Evolutionary conservation across 2,888 invertebrate genomes (phyloP).

Genomic region (Temnothorax ravouxi): DNA sequence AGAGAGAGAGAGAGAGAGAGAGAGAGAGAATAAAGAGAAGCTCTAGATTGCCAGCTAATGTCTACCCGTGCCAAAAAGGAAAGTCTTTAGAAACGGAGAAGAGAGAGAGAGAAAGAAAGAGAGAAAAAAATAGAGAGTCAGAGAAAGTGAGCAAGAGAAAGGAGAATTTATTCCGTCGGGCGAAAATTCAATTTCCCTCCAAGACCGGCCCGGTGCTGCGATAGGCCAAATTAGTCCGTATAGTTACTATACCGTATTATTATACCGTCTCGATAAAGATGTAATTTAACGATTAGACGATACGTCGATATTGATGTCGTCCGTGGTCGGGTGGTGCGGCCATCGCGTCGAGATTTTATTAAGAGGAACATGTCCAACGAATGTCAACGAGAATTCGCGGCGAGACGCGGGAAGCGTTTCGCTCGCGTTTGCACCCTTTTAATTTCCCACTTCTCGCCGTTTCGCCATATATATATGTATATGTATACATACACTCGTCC

Average conservation of each 20-base stretch:
- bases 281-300: slow-evolving; percentile 67
- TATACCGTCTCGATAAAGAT: slow-evolving; percentile 66
- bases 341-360: slow-evolving; percentile 37
- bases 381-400: slow-evolving; percentile 74
- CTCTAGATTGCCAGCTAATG: slow-evolving; percentile 32
- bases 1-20: neutral
- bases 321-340: slow-evolving; percentile 43
- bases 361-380: slow-evolving; percentile 74
- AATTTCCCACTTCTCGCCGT: slow-evolving; percentile 47
- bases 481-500: slow-evolving; percentile 48
- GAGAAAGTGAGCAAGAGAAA: slow-evolving; percentile 16
- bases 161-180: slow-evolving; percentile 69
- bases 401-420: slow-evolving; percentile 53
- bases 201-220: slow-evolving; percentile 75
- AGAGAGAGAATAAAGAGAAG: neutral
- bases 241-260: slow-evolving; percentile 65
- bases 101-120: slow-evolving; percentile 36
- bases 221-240: slow-evolving; percentile 74
- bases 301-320: slow-evolving; percentile 54
- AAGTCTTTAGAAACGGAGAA: slow-evolving; percentile 31
- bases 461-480: slow-evolving; percentile 34
- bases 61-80: slow-evolving; percentile 67
- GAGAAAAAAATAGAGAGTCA: slow-evolving; percentile 34
- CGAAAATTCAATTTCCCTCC: slow-evolving; percentile 75
- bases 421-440: slow-evolving; percentile 49